phyloP scores from a whole-genome alignment of 2,888 invertebrate species.

The Heteromyza rotundicornis region DNA sequence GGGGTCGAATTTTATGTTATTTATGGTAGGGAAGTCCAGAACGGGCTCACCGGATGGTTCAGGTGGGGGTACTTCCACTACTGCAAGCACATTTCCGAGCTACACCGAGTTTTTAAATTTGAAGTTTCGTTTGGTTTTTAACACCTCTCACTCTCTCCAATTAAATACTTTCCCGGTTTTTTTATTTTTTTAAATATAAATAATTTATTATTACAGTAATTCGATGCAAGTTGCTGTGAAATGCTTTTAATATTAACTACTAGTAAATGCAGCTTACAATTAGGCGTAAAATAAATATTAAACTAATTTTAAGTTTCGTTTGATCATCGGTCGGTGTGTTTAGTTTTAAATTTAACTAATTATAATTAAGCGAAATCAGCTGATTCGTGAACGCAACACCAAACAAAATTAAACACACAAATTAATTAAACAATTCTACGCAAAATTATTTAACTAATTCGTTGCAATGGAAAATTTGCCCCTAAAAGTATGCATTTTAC shows the following conservation, averaged over 20 bases:
- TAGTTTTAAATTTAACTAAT: conserved; percentile 23
- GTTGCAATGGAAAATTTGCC: conserved; percentile 31
- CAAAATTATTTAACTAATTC: conserved; percentile 58
- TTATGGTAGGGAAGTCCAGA: no score
- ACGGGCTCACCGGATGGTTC: no score
- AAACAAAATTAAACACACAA: conserved; percentile 49
- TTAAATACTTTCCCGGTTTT: conserved; percentile 25
- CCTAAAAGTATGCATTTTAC: background rate
- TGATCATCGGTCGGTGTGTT: conserved; percentile 22
- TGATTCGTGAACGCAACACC: conserved; percentile 41
- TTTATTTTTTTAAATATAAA: conserved; percentile 17
- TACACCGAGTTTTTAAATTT: no score
- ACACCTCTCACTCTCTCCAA: conserved; percentile 26
- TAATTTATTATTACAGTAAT: conserved; percentile 21
- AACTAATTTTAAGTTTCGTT: conserved; percentile 41
- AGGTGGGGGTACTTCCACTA: no score
- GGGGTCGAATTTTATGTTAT: no score
- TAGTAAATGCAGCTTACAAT: conserved; percentile 62
- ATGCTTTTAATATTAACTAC: conserved; percentile 41
- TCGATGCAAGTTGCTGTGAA: conserved; percentile 24
- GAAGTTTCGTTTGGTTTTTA: conserved; percentile 7
- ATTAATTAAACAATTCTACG: conserved; percentile 55
- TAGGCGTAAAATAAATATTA: conserved; percentile 51
- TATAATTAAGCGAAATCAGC: conserved; percentile 24
- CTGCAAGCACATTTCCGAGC: no score